These are phyloP conservation scores for Sebastes miniatus DNA, from an alignment of 2,797 vertebrate species.

Conservation along the genomic window DNA sequence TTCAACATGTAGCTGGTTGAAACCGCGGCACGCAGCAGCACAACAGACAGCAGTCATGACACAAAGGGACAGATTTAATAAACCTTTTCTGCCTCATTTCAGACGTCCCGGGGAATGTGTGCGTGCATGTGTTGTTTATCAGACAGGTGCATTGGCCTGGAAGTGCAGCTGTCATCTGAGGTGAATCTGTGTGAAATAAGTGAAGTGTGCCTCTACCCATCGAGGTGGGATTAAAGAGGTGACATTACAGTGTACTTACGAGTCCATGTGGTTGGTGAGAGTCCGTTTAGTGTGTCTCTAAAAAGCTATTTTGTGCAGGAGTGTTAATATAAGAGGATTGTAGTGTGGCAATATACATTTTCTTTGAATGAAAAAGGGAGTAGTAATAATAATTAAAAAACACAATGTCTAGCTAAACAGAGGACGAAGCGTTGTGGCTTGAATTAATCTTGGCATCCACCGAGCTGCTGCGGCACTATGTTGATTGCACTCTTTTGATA, in stretches of 20 bases:
- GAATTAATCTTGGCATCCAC: conserved; percentile 25
- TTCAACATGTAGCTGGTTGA: conserved; percentile 24
- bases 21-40: not conserved
- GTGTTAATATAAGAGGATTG: not conserved
- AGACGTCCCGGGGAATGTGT: not conserved
- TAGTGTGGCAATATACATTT: not conserved
- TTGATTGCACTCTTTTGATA: conserved; percentile 11
- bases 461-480: not conserved
- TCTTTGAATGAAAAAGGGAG: not conserved
- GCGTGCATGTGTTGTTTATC: conserved; percentile 19
- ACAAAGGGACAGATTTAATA: conserved; percentile 40
- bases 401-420: not conserved
- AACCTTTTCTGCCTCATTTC: conserved; percentile 28
- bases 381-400: not conserved
- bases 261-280: not conserved
- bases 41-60: conserved; percentile 18
- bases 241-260: not conserved
- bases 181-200: conserved; percentile 7
- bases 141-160: conserved; percentile 28
- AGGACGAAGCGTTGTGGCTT: not conserved
- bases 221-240: conserved; percentile 2
- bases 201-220: conserved; percentile 3
- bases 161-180: conserved; percentile 14
- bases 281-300: not conserved
- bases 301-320: not conserved